These are phyloP conservation scores for Hylomyscus alleni DNA, from an alignment of 2,797 vertebrate genomes.

Conservation along the genomic window DNA sequence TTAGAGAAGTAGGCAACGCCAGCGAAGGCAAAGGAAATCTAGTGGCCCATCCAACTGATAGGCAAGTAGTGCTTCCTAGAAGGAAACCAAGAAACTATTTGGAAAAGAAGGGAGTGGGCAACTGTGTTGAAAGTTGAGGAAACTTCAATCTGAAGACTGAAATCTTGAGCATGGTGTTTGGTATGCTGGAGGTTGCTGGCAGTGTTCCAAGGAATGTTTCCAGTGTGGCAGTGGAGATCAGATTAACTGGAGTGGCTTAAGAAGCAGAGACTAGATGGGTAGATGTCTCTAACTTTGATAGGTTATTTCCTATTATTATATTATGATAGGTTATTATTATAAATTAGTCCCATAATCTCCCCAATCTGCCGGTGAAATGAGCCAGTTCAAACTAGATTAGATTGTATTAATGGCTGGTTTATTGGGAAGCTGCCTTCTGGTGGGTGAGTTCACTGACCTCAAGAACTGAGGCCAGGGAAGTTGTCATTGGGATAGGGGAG, in stretches of 20 bases:
- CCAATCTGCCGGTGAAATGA: too few species aligned
- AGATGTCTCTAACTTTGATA: background rate
- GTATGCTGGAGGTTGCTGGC: background rate
- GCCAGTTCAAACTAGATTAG: too few species aligned
- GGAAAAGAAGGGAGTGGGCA: background rate
- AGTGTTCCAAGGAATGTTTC: background rate
- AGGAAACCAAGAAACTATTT: background rate
- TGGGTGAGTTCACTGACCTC: too few species aligned
- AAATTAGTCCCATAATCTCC: too few species aligned
- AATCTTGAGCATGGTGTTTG: background rate
- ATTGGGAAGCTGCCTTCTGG: too few species aligned
- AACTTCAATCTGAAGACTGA: background rate
- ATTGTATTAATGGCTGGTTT: too few species aligned
- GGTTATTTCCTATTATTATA: too few species aligned
- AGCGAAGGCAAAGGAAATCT: background rate
- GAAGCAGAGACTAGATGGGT: background rate
- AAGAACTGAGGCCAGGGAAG: background rate
- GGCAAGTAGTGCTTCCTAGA: background rate
- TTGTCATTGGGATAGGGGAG: background rate
- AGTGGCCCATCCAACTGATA: background rate
- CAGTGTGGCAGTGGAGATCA: rapidly evolving
- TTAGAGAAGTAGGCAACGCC: background rate
- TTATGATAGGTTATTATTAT: too few species aligned
- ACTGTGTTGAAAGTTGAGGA: background rate
- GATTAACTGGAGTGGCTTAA: background rate